Evolutionary conservation across 2,888 invertebrate species (phyloP).

Genomic region (Tachina grossa): DNA sequence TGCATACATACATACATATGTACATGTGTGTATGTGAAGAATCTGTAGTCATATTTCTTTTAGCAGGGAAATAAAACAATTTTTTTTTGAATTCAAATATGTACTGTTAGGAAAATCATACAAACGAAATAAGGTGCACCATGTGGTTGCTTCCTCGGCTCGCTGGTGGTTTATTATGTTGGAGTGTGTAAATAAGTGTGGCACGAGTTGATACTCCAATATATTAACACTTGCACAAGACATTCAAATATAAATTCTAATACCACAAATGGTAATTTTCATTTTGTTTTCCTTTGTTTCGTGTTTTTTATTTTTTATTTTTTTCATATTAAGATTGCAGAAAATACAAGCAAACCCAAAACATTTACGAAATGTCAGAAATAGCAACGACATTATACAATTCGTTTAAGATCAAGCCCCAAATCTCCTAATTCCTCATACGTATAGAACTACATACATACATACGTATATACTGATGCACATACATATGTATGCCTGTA

Average conservation of each 20-base stretch:
- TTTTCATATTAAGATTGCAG: neutral
- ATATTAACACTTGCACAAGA: slow-evolving; percentile 59
- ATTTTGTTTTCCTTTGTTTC: slow-evolving; percentile 33
- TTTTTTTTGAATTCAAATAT: slow-evolving; percentile 67
- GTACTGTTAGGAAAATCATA: slow-evolving; percentile 64
- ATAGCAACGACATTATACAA: slow-evolving; percentile 61
- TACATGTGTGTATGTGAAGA: slow-evolving; percentile 27
- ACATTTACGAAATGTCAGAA: slow-evolving; percentile 68
- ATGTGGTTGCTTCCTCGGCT: slow-evolving; percentile 56
- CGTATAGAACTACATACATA: too few relatives aligned
- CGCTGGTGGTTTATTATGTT: slow-evolving; percentile 25
- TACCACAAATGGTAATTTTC: slow-evolving; percentile 65
- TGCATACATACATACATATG: neutral
- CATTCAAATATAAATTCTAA: slow-evolving; percentile 60
- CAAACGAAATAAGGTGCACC: slow-evolving; percentile 52
- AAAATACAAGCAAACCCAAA: slow-evolving; percentile 40
- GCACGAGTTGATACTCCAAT: slow-evolving; percentile 52
- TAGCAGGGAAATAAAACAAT: slow-evolving; percentile 20
- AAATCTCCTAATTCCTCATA: too few relatives aligned
- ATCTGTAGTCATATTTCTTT: slow-evolving; percentile 43
- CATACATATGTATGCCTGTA: too few relatives aligned
- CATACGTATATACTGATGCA: too few relatives aligned
- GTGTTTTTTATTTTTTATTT: slow-evolving; percentile 24
- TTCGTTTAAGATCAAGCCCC: neutral
- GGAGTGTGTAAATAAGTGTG: slow-evolving; percentile 27